A percentile compares a stretch with the other conserved stretches of the same genome.
phyloP scores from a whole-genome alignment of 2,888 invertebrate genomes.

The Phragmatobia fuliginosa region DNA sequence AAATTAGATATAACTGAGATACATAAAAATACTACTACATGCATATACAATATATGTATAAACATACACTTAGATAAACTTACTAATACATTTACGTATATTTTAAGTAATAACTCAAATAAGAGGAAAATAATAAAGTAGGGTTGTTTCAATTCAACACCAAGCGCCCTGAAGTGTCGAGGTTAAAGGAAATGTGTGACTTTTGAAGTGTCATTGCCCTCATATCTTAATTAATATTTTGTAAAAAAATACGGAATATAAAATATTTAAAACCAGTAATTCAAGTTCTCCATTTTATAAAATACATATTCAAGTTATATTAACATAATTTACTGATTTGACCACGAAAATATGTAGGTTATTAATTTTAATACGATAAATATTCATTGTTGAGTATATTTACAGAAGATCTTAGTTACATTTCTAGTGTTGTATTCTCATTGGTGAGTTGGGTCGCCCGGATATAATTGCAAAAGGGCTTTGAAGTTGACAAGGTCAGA shows the following conservation, averaged over 20 bases:
- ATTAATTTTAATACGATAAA: neutral
- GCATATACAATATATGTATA: too few species aligned
- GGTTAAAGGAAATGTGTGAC: neutral
- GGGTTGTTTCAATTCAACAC: neutral
- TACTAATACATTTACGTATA: too few species aligned
- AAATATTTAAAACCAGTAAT: neutral
- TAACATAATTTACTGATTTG: neutral
- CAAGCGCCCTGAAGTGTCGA: neutral
- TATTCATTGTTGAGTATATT: neutral
- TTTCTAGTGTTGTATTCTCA: neutral
- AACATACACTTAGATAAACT: too few species aligned
- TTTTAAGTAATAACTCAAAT: neutral
- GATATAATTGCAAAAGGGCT: neutral
- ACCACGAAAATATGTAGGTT: neutral
- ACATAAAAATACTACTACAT: too few species aligned
- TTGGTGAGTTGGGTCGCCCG: neutral
- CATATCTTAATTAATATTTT: conserved; percentile 27
- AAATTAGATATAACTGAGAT: too few species aligned
- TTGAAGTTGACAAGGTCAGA: neutral
- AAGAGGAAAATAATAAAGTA: neutral
- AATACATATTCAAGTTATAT: neutral
- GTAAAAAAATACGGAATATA: neutral
- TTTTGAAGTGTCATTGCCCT: conserved; percentile 11
- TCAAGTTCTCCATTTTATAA: neutral
- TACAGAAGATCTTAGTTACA: neutral